These are phyloP conservation scores for Fundulus diaphanus DNA, from an alignment of 2,797 vertebrate species.

Conservation along the genomic window DNA sequence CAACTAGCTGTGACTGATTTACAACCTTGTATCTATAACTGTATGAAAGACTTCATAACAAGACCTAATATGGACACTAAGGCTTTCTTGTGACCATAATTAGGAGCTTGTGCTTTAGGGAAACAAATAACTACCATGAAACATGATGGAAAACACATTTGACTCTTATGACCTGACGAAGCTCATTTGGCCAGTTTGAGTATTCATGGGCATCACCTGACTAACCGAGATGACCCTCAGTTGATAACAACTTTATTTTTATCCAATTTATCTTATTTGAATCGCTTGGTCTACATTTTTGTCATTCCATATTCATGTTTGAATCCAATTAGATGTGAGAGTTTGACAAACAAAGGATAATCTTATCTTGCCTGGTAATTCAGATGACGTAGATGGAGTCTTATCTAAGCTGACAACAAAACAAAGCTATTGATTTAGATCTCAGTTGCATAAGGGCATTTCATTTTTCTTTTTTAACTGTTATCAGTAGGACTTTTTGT, in stretches of 20 bases:
- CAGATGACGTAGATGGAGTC: slow-evolving; percentile 44
- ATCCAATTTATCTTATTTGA: slow-evolving; percentile 17
- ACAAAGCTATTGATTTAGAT: slow-evolving; percentile 49
- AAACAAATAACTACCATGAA: slow-evolving; percentile 72
- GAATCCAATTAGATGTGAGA: slow-evolving; percentile 56
- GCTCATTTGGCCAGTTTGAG: slow-evolving; percentile 44
- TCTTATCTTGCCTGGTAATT: slow-evolving; percentile 44
- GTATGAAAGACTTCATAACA: slow-evolving; percentile 70
- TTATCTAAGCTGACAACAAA: slow-evolving; percentile 42
- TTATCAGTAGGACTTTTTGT: slow-evolving; percentile 13
- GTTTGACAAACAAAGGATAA: slow-evolving; percentile 58
- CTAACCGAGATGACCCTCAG: slow-evolving; percentile 34
- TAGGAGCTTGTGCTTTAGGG: slow-evolving; percentile 72
- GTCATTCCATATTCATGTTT: slow-evolving; percentile 28
- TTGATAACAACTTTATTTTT: slow-evolving; percentile 58
- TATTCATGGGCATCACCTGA: slow-evolving; percentile 63
- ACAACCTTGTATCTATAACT: slow-evolving; percentile 31
- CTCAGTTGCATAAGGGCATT: slow-evolving; percentile 16
- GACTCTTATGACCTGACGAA: slow-evolving; percentile 53
- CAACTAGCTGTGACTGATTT: slow-evolving; percentile 37
- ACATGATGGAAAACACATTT: slow-evolving; percentile 66
- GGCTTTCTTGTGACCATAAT: slow-evolving; percentile 81
- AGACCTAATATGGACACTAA: slow-evolving; percentile 75
- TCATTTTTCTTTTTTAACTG: slow-evolving; percentile 16
- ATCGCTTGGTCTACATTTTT: slow-evolving; percentile 22